Evolutionary conservation across 2,113 vertebrate genomes (phyloP), one percentile per base, ranked within the genome.

Genomic region (Channa maculata): DNA sequence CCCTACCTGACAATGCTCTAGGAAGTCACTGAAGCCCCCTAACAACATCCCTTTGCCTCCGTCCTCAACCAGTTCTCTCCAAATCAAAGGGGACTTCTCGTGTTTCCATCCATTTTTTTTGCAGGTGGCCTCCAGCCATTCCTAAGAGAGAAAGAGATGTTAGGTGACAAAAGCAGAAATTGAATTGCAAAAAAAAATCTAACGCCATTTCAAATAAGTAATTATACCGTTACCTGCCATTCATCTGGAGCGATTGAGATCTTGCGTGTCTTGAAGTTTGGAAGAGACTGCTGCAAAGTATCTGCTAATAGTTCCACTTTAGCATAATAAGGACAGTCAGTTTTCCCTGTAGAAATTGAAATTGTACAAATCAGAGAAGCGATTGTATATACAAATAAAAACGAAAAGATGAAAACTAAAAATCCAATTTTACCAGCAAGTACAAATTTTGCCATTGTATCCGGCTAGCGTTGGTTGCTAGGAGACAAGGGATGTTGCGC

Each of bases 301-400:
- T 99, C 97, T 49, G 95, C 95, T 61, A 99, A 90, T 36, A 95
- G 91, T 68, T 99, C 97, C 38, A 95, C 96, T 91, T 96, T 96
- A 46, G 97, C 97, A 69, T 94, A 99, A 86, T 93, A 74, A 0
- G 96, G 96, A 54, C 97, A 99, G 79, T 96, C 85, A 5, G 96
- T 92, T 82, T 76, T 96, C 36, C 98, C 98, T 99, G 79, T 5
- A 61, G 78, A 37, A 2, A 7, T 5, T 15, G 0, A 13, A 37
- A 58, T 4, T 4, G 1, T 54, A 6, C 0, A n/a, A 10, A 60
- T 55, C 0, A 49, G 5, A 71, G 33, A n/a, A 6, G 11, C 4
- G 0, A 43, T n/a, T 12, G 37, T 10, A n/a, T 5, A 46, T 11
- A 6, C 0, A 0, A 1, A 2, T 9, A 44, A 13, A 48, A 15